Percentiles rank a stretch among this genome's conserved stretches.
Conservation (phyloP, 2,113 vertebrate genomes). For the western clawed frog (Xenopus tropicalis) region DNA sequence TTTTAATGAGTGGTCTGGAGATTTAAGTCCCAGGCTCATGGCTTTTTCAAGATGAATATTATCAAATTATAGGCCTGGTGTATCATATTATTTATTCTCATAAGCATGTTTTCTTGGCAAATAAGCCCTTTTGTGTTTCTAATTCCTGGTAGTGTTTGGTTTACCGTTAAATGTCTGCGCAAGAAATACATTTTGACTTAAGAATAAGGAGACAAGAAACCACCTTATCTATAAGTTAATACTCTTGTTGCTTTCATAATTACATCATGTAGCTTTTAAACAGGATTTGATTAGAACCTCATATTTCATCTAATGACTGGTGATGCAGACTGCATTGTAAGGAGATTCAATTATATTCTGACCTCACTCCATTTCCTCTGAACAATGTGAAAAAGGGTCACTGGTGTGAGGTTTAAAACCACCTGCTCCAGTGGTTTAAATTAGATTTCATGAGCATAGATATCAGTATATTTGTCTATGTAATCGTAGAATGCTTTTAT, state of each 20-base stretch:
- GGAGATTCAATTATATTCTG: conserved; percentile 47
- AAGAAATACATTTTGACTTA: background rate
- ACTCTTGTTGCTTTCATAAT: conserved; percentile 26
- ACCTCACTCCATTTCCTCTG: conserved; percentile 36
- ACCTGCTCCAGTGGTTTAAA: background rate
- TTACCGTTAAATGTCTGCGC: conserved; percentile 6
- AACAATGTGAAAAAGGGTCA: conserved; percentile 12
- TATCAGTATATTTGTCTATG: too few species aligned
- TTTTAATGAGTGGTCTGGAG: conserved; percentile 12
- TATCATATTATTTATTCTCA: conserved; percentile 14
- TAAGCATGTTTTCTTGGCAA: background rate
- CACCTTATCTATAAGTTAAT: background rate
- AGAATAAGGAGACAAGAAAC: background rate
- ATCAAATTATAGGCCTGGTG: conserved; percentile 17
- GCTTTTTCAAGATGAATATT: conserved; percentile 8
- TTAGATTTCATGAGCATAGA: conserved; percentile 10
- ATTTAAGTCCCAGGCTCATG: conserved; percentile 2
- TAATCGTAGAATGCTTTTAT: too few species aligned
- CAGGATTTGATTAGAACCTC: conserved; percentile 48
- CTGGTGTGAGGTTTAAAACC: conserved; percentile 15
- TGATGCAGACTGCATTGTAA: conserved; percentile 19
- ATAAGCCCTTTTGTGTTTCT: background rate
- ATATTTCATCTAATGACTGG: conserved; percentile 35
- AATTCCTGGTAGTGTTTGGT: background rate
- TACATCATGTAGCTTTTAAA: conserved; percentile 50